Base-by-base conservation (phyloP, 2,113 vertebrate genomes). In the Cephalophus harveyi region DNA sequence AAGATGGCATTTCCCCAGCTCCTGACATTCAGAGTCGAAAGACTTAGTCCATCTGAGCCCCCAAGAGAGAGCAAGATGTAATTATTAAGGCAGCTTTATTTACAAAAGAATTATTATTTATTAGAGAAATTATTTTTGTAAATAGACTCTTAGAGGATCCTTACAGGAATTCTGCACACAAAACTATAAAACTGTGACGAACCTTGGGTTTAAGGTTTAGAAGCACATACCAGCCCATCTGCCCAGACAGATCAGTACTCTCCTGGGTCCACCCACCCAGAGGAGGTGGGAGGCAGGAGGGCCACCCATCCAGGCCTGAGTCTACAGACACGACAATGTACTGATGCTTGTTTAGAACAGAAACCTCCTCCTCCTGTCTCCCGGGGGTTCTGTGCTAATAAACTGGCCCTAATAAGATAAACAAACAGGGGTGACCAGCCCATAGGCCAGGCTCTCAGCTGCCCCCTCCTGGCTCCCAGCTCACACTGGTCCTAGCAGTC, bases 321-420 rank as follows among this genome's bases (percentile, higher is more conserved):
- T 60, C 67, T 9, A 43, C 36, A 92, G 5, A 95, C 46, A 43
- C 25, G 59, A 48, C 36, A 64, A 54, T 7, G 30, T 13, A 9
- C 3, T 86, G 87, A 64, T 13, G 48, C 57, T 88, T 84, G 81
- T 79, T 95, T 93, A 91, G 94, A 79, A 71, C 52, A 91, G 48
- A 67, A n/a, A 14, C 17, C 50, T 62, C 74, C 62, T 94, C 71
- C 57, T 91, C 48, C 36, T 50, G n/a, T 28, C 55, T 76, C 86
- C 57, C 62, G 43, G 76, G 59, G 84, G 16, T 59, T 71, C 93
- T 64, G 57, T 48, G 60, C 36, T 88, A 97, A 92, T 89, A 86
- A 86, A 87, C 78, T 28, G 89, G 88, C 96, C 71, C 84, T 92
- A 94, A 91, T 86, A 79, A 96, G 50, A 43, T 83, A 76, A 94